Conservation (phyloP, 1,140 invertebrate species). For the Habropoda laboriosa region DNA sequence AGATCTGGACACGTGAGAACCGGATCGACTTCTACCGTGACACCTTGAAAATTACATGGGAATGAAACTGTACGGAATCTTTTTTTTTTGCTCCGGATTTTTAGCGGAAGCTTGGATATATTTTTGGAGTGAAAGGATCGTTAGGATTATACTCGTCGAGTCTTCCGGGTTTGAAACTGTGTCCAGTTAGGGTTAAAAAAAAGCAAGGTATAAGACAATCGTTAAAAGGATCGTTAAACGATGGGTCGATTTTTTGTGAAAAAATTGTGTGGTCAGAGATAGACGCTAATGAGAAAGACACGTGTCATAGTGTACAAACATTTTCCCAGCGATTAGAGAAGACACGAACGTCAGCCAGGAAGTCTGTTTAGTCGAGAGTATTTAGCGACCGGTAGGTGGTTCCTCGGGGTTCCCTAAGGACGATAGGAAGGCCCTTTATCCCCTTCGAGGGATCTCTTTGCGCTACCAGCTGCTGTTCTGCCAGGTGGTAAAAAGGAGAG, state of each 20-base stretch:
- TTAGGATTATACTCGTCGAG: not conserved
- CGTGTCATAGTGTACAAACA: not conserved
- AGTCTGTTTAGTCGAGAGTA: not conserved
- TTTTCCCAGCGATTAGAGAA: slow-evolving; percentile 19
- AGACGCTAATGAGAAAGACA: not conserved
- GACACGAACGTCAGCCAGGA: not conserved
- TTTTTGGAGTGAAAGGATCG: too few relatives aligned
- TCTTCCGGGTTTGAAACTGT: too few relatives aligned
- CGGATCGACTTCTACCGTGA: slow-evolving; percentile 19
- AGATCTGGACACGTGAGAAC: slow-evolving; percentile 41
- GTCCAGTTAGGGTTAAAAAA: too few relatives aligned
- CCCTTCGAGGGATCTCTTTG: slow-evolving; percentile 28
- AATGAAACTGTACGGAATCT: too few relatives aligned
- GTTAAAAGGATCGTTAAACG: too few relatives aligned
- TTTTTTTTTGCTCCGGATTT: too few relatives aligned
- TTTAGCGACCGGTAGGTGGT: slow-evolving; percentile 20
- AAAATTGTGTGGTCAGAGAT: not conserved
- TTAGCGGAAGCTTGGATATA: too few relatives aligned
- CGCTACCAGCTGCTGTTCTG: slow-evolving; percentile 67
- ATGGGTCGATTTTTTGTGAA: too few relatives aligned
- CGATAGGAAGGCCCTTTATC: slow-evolving; percentile 48
- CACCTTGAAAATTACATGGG: slow-evolving; percentile 3
- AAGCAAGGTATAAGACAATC: too few relatives aligned
- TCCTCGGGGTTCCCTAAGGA: slow-evolving; percentile 47
- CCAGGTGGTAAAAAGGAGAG: slow-evolving; percentile 67